Evolutionary conservation across 1,140 invertebrate species (phyloP).

Genomic region (Dendrolimus punctatus): DNA sequence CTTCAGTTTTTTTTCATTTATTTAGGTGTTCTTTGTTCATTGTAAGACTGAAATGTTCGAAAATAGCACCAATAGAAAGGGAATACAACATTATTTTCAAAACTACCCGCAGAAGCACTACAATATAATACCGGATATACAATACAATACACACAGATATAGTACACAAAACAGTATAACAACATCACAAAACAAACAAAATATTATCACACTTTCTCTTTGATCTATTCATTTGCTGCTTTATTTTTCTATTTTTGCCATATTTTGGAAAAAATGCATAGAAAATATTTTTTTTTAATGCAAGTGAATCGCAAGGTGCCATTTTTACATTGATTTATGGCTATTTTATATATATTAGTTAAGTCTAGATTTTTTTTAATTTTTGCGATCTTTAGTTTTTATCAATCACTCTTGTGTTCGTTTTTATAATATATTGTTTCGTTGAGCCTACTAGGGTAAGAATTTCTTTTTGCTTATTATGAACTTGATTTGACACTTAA

Average conservation of each 20-base stretch:
- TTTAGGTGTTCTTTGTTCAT: conserved; percentile 53
- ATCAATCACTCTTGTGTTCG: conserved; percentile 55
- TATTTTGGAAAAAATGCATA: conserved; percentile 24
- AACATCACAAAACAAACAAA: conserved; percentile 9
- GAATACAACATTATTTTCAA: conserved; percentile 16
- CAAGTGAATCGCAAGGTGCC: conserved; percentile 62
- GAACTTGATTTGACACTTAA: too few relatives aligned
- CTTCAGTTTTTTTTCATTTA: conserved; percentile 57
- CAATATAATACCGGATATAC: conserved; percentile 21
- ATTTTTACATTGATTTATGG: conserved; percentile 58
- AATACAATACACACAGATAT: conserved; percentile 8
- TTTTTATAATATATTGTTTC: conserved; percentile 41
- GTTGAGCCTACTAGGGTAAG: conserved; percentile 21
- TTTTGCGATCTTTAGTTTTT: conserved; percentile 44
- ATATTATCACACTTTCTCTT: conserved; percentile 5
- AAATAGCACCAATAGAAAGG: conserved; percentile 55
- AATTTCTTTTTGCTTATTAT: conserved; percentile 20
- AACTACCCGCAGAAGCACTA: conserved; percentile 47
- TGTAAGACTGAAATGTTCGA: conserved; percentile 60
- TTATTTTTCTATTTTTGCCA: conserved; percentile 3
- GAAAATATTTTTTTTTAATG: conserved; percentile 23
- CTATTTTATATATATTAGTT: conserved; percentile 55
- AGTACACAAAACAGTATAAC: conserved; percentile 8
- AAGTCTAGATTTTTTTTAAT: conserved; percentile 41
- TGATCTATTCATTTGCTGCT: conserved; percentile 3